Evolutionary conservation across 2,797 vertebrate genomes (phyloP).

Genomic region (Tapirus indicus): DNA sequence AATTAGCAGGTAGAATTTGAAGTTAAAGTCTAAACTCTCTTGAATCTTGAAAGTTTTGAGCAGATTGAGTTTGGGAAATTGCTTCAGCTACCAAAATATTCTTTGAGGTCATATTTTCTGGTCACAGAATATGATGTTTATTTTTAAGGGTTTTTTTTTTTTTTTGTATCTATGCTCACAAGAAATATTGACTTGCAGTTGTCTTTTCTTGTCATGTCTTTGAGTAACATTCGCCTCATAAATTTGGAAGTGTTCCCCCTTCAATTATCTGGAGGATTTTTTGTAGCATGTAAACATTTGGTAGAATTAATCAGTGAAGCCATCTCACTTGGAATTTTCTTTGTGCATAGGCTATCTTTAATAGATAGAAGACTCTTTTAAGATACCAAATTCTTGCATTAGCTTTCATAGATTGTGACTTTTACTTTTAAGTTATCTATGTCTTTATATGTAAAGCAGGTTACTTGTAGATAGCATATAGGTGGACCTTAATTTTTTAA

Average conservation of each 20-base stretch:
- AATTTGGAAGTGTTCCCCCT: background rate
- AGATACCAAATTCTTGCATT: background rate
- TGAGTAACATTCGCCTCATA: background rate
- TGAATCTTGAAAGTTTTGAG: background rate
- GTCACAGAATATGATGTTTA: background rate
- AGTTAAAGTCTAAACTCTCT: background rate
- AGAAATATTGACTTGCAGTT: background rate
- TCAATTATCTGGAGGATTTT: background rate
- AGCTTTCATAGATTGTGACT: background rate
- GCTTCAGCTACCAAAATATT: background rate
- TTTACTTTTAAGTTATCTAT: background rate
- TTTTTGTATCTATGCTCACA: background rate
- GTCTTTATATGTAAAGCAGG: background rate
- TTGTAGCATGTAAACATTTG: background rate
- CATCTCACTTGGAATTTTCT: background rate
- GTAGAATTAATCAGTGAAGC: background rate
- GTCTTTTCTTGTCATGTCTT: background rate
- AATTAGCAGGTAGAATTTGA: background rate
- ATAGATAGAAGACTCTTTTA: background rate
- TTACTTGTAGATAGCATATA: background rate
- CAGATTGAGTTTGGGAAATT: background rate
- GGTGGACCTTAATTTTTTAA: background rate
- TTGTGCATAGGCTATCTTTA: background rate
- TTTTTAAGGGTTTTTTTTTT: background rate
- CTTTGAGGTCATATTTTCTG: background rate